Percentiles rank a stretch among this genome's conserved stretches.
Evolutionary conservation across 2,888 invertebrate genomes (phyloP).

Genomic region (Anorthoa munda): DNA sequence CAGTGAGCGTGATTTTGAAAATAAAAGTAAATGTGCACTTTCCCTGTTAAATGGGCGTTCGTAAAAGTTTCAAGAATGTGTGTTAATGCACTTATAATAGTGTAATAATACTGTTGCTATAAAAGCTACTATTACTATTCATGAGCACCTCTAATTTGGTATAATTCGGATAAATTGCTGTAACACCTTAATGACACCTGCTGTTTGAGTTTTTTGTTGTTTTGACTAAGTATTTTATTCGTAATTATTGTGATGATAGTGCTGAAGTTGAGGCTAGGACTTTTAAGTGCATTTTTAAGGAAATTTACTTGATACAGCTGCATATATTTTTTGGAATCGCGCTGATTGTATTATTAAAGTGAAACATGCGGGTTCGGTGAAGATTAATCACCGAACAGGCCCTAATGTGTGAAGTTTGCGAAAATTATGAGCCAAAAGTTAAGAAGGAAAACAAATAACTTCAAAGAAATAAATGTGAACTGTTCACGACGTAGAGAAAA

Average conservation of each 20-base stretch:
- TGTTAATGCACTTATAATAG: constrained; percentile 66
- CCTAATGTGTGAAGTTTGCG: neutral
- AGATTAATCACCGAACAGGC: neutral
- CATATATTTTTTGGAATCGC: neutral
- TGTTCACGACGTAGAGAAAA: neutral
- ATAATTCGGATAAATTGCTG: constrained; percentile 61
- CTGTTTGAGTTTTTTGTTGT: constrained; percentile 45
- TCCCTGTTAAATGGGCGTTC: constrained; percentile 56
- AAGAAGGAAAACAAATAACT: constrained; percentile 1
- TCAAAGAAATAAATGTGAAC: neutral
- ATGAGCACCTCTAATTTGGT: constrained; percentile 61
- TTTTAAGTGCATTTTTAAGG: neutral
- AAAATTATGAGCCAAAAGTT: neutral
- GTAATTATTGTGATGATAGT: constrained; percentile 20
- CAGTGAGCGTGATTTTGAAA: constrained; percentile 58
- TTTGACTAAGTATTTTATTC: constrained; percentile 26
- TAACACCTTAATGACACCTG: constrained; percentile 52
- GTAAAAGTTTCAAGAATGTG: constrained; percentile 61
- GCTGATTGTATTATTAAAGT: neutral
- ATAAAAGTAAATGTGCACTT: constrained; percentile 64
- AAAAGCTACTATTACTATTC: constrained; percentile 62
- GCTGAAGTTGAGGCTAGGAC: neutral
- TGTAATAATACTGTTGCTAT: constrained; percentile 61
- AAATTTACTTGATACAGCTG: neutral
- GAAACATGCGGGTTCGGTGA: neutral